Conservation (phyloP, 2,888 invertebrate species). For the Hypercompe scribonia region DNA sequence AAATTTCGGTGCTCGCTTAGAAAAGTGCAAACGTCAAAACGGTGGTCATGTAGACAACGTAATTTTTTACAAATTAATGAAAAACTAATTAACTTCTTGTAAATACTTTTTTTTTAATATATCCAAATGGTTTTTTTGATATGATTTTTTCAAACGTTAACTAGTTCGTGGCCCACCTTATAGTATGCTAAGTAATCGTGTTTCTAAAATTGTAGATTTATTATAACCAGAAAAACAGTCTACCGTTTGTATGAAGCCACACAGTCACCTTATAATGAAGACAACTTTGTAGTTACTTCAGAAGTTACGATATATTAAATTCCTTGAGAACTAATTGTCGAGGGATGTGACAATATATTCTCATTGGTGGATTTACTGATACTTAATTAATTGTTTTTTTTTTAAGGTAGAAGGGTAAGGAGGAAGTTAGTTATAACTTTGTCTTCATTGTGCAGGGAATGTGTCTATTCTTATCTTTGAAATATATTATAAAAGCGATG, state of each 20-base stretch:
- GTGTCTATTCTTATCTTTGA: constrained; percentile 56
- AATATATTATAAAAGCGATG: constrained; percentile 54
- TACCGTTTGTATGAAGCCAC: constrained; percentile 1
- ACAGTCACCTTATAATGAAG: constrained; percentile 10
- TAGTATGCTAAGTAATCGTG: background rate
- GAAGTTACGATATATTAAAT: constrained; percentile 21
- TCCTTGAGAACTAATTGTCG: constrained; percentile 18
- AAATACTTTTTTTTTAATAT: too few species aligned
- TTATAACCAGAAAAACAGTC: background rate
- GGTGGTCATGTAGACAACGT: too few species aligned
- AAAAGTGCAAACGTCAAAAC: too few species aligned
- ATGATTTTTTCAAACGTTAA: too few species aligned
- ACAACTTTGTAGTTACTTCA: constrained; percentile 15
- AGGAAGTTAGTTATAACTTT: constrained; percentile 60
- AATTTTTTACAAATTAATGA: too few species aligned
- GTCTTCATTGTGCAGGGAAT: constrained; percentile 58
- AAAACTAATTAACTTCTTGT: too few species aligned
- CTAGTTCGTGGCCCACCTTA: too few species aligned
- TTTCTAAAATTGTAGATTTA: background rate
- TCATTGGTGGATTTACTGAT: constrained; percentile 10
- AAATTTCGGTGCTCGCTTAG: too few species aligned
- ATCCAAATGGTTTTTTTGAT: too few species aligned
- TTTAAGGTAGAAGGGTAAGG: constrained; percentile 48
- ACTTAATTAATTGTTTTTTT: constrained; percentile 43
- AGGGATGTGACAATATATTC: constrained; percentile 6